phyloP scores from a whole-genome alignment of 2,888 invertebrate species.

The Onchidella celtica region DNA sequence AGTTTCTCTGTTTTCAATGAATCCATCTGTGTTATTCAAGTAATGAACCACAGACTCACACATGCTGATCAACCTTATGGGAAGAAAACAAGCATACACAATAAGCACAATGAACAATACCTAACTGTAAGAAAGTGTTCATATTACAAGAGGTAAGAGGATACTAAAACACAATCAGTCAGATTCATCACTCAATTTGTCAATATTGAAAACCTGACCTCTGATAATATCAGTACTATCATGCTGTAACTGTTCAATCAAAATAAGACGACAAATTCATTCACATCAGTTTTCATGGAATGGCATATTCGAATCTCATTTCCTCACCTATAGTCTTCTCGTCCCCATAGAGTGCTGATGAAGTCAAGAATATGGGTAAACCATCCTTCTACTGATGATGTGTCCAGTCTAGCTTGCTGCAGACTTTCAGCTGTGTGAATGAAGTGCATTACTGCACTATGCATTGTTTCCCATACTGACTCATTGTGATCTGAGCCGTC shows the following conservation, averaged over 20 bases:
- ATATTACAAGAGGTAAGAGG: no score
- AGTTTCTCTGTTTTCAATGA: neutral
- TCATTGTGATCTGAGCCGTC: conserved; percentile 6
- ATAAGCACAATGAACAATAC: no score
- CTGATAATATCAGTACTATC: no score
- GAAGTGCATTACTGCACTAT: conserved; percentile 45
- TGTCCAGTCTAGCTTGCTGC: conserved; percentile 38
- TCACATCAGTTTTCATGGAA: no score
- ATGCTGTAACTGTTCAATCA: no score
- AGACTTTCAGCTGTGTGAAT: conserved; percentile 47
- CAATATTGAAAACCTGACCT: no score
- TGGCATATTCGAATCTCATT: no score
- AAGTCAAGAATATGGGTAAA: conserved; percentile 47
- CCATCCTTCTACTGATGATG: conserved; percentile 50
- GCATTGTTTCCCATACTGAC: conserved; percentile 36
- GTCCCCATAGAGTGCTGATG: conserved; percentile 23
- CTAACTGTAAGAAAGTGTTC: no score
- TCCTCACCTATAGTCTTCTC: conserved; percentile 11
- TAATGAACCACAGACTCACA: neutral
- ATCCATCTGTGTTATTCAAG: conserved; percentile 29
- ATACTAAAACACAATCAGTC: no score
- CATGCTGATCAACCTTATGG: conserved; percentile 16
- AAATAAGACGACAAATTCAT: no score
- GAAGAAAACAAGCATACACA: neutral
- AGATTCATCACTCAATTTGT: no score